Evolutionary conservation across 2,113 vertebrate genomes (phyloP), one percentile per base, ranked within the genome.

Genomic region (Eurypyga helias): DNA sequence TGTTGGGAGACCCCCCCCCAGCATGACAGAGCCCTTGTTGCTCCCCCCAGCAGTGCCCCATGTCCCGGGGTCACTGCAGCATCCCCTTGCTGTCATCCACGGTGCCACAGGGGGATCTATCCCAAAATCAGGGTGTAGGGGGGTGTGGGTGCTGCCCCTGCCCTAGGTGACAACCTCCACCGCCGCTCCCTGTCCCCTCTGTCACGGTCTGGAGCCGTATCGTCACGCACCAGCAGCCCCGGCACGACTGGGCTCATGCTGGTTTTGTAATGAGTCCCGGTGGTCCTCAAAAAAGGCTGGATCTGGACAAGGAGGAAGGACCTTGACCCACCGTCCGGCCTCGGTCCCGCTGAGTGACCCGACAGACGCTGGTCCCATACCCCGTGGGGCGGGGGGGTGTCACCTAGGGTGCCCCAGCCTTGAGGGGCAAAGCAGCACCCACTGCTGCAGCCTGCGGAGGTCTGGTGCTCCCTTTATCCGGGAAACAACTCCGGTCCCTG

Each of bases 141-240:
- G 15, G 41, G 17, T 12, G 16, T 2, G 2, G 80, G 38, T 36
- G 51, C 46, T 41, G 41, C 33, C 33, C 2, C 57, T 34, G 29
- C 51, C 46, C 57, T 36, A 13, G 52, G 54, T 52, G 72, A 62
- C 58, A 26, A 48, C 64, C 55, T 28, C 43, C 69, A 72, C 48
- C 41, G 51, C 54, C 7, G 6, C 31, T 89, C 66, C 57, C 67
- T 55, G 41, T 34, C 29, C 26, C 10, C 17, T 83, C 51, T 38
- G 23, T 26, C 72, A 17, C 4, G 0, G 8, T 29, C 60, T 51
- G 85, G 33, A 60, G 4, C 38, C 6, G 0, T 1, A 14, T 15
- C 1, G 0, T 13, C 83, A 77, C 4, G 1, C 0, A 0, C 23
- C 76, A 45, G 64, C 79, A 62, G 61, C 66, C 24, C 61, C 2